Conservation (phyloP, 2,797 vertebrate genomes). For the Merluccius polli region DNA sequence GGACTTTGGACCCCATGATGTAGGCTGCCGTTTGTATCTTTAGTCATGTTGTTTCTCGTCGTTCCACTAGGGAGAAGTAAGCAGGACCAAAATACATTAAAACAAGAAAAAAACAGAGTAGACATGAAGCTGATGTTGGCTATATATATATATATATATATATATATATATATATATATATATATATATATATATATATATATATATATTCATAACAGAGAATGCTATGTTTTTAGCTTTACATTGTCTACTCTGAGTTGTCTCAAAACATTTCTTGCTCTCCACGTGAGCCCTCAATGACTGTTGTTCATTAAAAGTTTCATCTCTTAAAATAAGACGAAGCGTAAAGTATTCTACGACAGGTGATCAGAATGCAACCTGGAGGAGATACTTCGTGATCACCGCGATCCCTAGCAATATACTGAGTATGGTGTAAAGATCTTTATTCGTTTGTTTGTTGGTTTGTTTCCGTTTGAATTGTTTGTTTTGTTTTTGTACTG, state of each 20-base stretch:
- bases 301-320: slow-evolving; percentile 67
- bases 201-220: slow-evolving; percentile 44
- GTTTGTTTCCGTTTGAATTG: slow-evolving; percentile 57
- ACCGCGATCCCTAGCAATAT: slow-evolving; percentile 73
- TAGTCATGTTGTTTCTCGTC: slow-evolving; percentile 23
- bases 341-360: slow-evolving; percentile 64
- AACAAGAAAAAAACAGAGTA: slow-evolving; percentile 19
- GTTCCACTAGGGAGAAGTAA: not conserved
- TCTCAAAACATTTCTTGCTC: slow-evolving; percentile 38
- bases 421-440: slow-evolving; percentile 58
- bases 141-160: slow-evolving; percentile 53
- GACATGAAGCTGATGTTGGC: slow-evolving; percentile 52
- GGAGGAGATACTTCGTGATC: slow-evolving; percentile 68
- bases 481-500: slow-evolving; percentile 32
- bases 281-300: slow-evolving; percentile 54
- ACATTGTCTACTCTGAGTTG: slow-evolving; percentile 55
- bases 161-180: slow-evolving; percentile 19
- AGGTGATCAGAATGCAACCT: slow-evolving; percentile 71
- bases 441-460: slow-evolving; percentile 59
- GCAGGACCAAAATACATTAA: not conserved
- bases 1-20: slow-evolving; percentile 33
- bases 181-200: slow-evolving; percentile 20
- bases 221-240: slow-evolving; percentile 57
- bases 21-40: slow-evolving; percentile 47
- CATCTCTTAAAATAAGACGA: slow-evolving; percentile 54